These are phyloP conservation scores for Aldrovandia affinis DNA, from an alignment of 2,797 vertebrate genomes.

Conservation along the genomic window DNA sequence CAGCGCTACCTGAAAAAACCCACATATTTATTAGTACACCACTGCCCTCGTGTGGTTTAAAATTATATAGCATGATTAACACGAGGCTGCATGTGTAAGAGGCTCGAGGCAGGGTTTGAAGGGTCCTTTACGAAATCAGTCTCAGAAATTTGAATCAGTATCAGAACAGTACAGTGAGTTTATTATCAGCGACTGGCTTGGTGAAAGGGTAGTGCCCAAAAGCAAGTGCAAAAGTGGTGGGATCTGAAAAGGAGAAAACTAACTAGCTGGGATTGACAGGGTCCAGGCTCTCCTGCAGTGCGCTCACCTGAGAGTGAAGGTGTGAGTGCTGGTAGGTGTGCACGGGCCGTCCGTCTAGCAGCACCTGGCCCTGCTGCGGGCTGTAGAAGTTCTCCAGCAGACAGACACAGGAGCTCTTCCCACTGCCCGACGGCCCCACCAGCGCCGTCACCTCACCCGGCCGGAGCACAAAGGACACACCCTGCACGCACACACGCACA, in stretches of 20 bases:
- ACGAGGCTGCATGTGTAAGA: neutral
- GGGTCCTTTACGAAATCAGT: too few species aligned
- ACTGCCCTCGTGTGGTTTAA: conserved; percentile 30
- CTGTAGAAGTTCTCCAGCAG: conserved; percentile 94
- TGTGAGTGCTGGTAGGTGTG: conserved; percentile 83
- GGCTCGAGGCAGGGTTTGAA: neutral
- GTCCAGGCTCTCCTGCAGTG: neutral
- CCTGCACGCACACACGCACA: conserved; percentile 63
- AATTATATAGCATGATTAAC: neutral
- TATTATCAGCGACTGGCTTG: too few species aligned
- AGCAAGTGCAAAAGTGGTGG: too few species aligned
- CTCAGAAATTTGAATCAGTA: too few species aligned
- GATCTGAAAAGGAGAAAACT: too few species aligned
- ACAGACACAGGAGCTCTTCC: conserved; percentile 94
- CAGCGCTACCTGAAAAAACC: conserved; percentile 79
- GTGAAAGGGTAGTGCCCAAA: too few species aligned
- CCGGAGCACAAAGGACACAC: conserved; percentile 86
- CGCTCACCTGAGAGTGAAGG: conserved; percentile 86
- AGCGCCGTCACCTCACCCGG: conserved; percentile 90
- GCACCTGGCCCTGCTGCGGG: conserved; percentile 84
- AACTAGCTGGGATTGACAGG: neutral
- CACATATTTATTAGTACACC: conserved; percentile 18
- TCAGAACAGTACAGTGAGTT: too few species aligned
- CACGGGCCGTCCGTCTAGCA: conserved; percentile 87
- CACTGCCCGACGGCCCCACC: conserved; percentile 93